Base-by-base conservation (phyloP, 1,140 invertebrate genomes). In the Lepidostoma basale region DNA sequence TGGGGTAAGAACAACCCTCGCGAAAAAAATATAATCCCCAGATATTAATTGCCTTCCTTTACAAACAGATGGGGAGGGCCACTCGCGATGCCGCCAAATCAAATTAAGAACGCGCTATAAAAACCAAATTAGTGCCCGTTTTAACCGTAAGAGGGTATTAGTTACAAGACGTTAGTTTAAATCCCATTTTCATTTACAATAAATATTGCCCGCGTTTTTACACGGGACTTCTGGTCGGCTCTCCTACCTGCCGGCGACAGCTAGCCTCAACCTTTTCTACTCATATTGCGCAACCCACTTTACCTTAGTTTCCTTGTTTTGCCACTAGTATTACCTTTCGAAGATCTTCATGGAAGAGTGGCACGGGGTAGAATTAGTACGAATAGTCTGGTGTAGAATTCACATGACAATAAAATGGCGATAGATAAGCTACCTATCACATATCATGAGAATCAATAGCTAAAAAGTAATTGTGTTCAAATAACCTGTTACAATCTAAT, bases 141-240 rank as follows among this genome's bases (percentile, higher is more conserved):
- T 82, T 81, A 83, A 80, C 79, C 80, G 78, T 79, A 79, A 79
- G 80, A 78, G 79, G 78, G 80, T 79, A 80, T 81, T 82, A 81
- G 80, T 81, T 81, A 81, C 80, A 83, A 83, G 80, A 83, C 81
- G 81, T 81, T 83, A 81, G 80, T 81, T 83, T 76, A 83, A 83
- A 83, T 82, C 80, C 82, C 76, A 81, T 82, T 82, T 83, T 82
- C 81, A 83, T 83, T 83, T 82, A 83, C 81, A 83, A 83, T 83
- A 83, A 83, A 83, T 83, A 83, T 82, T 78, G 79, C 52, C 76
- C 69, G 45, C 62, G 36, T 69, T 69, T 72, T 72, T 72, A 66
- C 67, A 73, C 67, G 28, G 33, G 25, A 22, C 54, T 18, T n/a
- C 60, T 39, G 25, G 40, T 30, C 69, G 25, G 12, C 36, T 40